Percentiles rank a stretch among this genome's conserved stretches.
Conservation (phyloP, 2,888 invertebrate species). For the Tridacna gigas region DNA sequence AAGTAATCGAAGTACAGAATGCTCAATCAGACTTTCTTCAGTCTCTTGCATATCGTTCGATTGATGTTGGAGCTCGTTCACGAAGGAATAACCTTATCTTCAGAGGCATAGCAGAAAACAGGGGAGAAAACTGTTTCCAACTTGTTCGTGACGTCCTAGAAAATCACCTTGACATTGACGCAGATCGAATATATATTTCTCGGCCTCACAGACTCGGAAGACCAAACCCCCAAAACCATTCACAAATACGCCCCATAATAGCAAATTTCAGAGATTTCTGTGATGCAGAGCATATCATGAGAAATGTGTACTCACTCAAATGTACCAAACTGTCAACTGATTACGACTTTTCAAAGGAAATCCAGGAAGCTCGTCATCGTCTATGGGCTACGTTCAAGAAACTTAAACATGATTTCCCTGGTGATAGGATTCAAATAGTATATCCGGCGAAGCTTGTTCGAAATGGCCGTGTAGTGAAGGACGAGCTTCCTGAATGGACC, state of each 20-base stretch:
- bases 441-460: constrained; percentile 29
- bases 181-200: constrained; percentile 11
- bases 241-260: constrained; percentile 37
- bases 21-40: neutral
- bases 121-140: constrained; percentile 4
- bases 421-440: constrained; percentile 8
- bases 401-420: too few relatives aligned
- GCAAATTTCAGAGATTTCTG: constrained; percentile 39
- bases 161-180: neutral
- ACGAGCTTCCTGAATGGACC: constrained; percentile 18
- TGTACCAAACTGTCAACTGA: constrained; percentile 24
- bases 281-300: constrained; percentile 22
- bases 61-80: neutral
- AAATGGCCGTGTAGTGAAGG: constrained; percentile 15
- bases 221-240: neutral
- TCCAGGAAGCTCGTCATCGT: constrained; percentile 25
- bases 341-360: constrained; percentile 35
- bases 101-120: neutral
- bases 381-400: constrained; percentile 26
- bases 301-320: constrained; percentile 8
- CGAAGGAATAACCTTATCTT: neutral
- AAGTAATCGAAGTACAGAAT: neutral
- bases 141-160: neutral
- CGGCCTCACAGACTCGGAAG: constrained; percentile 35
- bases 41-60: neutral